A percentile compares a stretch with the other conserved stretches of the same genome.
Evolutionary conservation across 2,113 vertebrate genomes (phyloP).

Genomic region (Casuarius casuarius): DNA sequence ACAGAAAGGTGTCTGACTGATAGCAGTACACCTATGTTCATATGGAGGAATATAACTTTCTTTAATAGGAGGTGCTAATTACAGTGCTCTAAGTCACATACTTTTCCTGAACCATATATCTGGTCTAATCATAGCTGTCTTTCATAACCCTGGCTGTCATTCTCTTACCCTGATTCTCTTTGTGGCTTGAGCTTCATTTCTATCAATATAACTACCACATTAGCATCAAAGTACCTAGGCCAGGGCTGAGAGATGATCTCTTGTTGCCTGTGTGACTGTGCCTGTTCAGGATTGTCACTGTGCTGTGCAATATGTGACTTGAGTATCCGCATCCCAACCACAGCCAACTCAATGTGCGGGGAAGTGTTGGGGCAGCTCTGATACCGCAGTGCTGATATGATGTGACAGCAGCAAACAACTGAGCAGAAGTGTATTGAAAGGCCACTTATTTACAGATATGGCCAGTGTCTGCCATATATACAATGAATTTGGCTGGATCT

Average conservation of each 20-base stretch:
- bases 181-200: background rate
- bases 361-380: background rate
- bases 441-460: background rate
- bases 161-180: background rate
- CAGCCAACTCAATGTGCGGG: fast-evolving
- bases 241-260: background rate
- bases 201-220: background rate
- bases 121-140: background rate
- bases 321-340: background rate
- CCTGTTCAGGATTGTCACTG: background rate
- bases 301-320: background rate
- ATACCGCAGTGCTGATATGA: background rate
- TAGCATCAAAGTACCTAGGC: background rate
- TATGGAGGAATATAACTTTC: background rate
- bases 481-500: background rate
- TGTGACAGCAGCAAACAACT: background rate
- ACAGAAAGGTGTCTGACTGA: background rate
- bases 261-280: background rate
- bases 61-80: background rate
- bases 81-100: background rate
- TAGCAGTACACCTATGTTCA: background rate
- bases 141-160: background rate
- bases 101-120: background rate
- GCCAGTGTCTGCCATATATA: background rate
- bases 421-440: background rate